Conservation (phyloP, 2,888 invertebrate species). For the Volucella zonaria region DNA sequence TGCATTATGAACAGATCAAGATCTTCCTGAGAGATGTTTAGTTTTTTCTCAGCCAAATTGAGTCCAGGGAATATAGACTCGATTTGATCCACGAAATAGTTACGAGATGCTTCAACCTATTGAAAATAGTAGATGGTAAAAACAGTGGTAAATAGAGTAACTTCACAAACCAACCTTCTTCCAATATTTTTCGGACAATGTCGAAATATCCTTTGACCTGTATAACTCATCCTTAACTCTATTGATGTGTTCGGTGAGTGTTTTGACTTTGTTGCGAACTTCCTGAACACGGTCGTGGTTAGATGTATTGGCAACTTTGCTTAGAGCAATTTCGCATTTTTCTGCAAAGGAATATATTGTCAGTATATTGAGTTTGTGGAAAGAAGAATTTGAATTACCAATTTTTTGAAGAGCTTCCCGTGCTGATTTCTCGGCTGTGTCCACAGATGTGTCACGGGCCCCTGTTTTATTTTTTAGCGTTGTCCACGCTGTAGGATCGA, state of each 20-base stretch:
- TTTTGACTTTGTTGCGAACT: constrained; percentile 84
- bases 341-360: constrained; percentile 74
- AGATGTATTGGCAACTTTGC: constrained; percentile 77
- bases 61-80: constrained; percentile 89
- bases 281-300: constrained; percentile 83
- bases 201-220: constrained; percentile 84
- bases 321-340: constrained; percentile 80
- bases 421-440: constrained; percentile 85
- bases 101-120: constrained; percentile 84
- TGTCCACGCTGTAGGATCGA: constrained; percentile 85
- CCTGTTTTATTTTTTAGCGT: constrained; percentile 85
- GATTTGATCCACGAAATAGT: constrained; percentile 86
- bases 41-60: constrained; percentile 86
- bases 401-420: constrained; percentile 85
- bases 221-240: constrained; percentile 85
- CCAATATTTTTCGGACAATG: constrained; percentile 91
- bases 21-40: constrained; percentile 85
- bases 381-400: constrained; percentile 79
- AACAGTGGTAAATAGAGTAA: neutral
- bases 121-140: constrained; percentile 10
- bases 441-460: constrained; percentile 84
- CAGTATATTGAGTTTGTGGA: neutral
- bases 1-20: constrained; percentile 91
- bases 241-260: constrained; percentile 85
- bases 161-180: constrained; percentile 85